Evolutionary conservation across 2,888 invertebrate species (phyloP).

Genomic region (Margaritifera margaritifera): DNA sequence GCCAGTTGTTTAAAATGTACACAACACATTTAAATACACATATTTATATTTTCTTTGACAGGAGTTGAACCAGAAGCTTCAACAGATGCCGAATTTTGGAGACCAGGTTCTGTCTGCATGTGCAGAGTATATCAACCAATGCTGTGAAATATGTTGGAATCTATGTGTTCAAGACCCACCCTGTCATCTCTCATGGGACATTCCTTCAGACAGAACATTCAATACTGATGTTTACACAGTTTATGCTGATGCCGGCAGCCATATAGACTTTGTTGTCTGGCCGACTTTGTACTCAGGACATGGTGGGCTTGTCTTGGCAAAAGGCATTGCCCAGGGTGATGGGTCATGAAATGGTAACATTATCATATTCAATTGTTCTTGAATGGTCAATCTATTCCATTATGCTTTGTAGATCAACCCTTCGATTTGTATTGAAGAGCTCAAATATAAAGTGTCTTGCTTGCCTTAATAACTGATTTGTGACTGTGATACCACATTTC

Average conservation of each 20-base stretch:
- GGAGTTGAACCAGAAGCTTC: slow-evolving; percentile 31
- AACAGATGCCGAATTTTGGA: slow-evolving; percentile 19
- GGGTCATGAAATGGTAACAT: too few relatives aligned
- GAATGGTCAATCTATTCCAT: too few relatives aligned
- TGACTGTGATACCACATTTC: too few relatives aligned
- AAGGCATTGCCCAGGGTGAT: slow-evolving; percentile 33
- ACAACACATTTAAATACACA: neutral
- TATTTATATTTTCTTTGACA: slow-evolving; percentile 1
- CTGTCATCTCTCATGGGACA: slow-evolving; percentile 19
- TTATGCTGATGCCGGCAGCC: slow-evolving; percentile 24
- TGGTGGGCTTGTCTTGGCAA: slow-evolving; percentile 24
- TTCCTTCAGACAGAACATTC: slow-evolving; percentile 24
- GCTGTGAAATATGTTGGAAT: slow-evolving; percentile 30
- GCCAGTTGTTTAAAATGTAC: too few relatives aligned
- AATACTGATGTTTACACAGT: slow-evolving; percentile 25
- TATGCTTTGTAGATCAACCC: too few relatives aligned
- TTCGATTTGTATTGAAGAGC: too few relatives aligned
- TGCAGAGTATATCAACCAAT: slow-evolving; percentile 18
- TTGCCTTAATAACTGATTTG: too few relatives aligned
- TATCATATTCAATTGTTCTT: too few relatives aligned
- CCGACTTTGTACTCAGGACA: slow-evolving; percentile 28
- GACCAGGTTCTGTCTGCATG: slow-evolving; percentile 24
- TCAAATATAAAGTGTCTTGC: too few relatives aligned
- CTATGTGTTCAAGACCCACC: slow-evolving; percentile 38
- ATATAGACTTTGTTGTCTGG: slow-evolving; percentile 35